Base-by-base conservation (phyloP, 2,888 invertebrate genomes). In the Cerceris rybyensis region DNA sequence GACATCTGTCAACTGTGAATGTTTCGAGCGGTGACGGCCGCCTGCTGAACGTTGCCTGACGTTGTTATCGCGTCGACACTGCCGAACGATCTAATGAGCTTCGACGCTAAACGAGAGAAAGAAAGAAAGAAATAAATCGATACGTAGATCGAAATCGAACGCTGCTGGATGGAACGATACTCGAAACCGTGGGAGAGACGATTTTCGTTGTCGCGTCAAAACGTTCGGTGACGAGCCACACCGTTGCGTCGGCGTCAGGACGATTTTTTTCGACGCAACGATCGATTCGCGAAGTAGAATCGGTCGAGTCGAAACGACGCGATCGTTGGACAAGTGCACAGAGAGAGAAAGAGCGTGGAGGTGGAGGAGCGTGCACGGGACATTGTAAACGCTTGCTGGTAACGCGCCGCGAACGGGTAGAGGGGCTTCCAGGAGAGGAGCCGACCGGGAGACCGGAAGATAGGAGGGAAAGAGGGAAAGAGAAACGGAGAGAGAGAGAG, bases 1-100 rank as follows among this genome's bases (percentile, higher is more conserved):
- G 91, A 91, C 91, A 90, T 89, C 86, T 90, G 90, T 91, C 91
- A 91, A 89, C 88, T 88, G 86, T 88, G 86, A 90, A 91, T 88
- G 88, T 90, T 90, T 88, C 88, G 82, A 87, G 84, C 83, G 86
- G 81, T 87, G 88, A 90, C 86, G 86, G 84, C 79, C 75, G 77
- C 79, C 78, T 70, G 67, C 72, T 75, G 75, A 75, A 77, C 75
- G 74, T 73, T 43, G 73, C 60, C 71, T 79, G 86, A 84, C 85
- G 82, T 83, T 86, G 86, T 86, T 85, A 85, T 86, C 85, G 86
- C 77, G 84, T 81, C 75, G 78, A 79, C 82, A 82, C 63, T 82
- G 78, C 78, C 75, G 75, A 55, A 73, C 86, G 75, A 81, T 63
- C 81, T 84, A 84, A 82, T 79, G 81, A 82, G 85, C 75, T 75